A percentile compares a stretch with the other conserved stretches of the same genome.
Evolutionary conservation across 2,113 vertebrate species (phyloP).

Genomic region (Anser cygnoides): DNA sequence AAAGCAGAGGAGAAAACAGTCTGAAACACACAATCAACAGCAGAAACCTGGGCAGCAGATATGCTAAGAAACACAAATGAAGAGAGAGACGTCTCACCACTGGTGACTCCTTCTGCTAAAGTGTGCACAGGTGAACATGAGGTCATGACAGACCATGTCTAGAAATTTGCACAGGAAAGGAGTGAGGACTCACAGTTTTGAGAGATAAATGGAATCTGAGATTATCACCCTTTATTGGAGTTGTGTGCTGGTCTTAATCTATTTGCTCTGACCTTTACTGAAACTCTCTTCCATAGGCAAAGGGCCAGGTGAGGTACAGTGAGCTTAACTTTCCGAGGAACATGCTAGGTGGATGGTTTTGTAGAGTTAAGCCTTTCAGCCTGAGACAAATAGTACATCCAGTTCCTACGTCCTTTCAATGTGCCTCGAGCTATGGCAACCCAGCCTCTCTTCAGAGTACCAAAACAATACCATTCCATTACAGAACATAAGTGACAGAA

Average conservation of each 20-base stretch:
- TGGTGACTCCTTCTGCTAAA: background rate
- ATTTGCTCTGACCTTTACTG: background rate
- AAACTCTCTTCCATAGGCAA: background rate
- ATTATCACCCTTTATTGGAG: background rate
- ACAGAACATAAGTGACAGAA: background rate
- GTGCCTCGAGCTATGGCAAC: background rate
- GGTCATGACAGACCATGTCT: background rate
- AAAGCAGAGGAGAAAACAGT: background rate
- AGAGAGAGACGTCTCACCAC: background rate
- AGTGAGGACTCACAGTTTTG: background rate
- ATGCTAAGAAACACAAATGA: background rate
- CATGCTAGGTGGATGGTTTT: background rate
- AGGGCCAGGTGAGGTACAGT: background rate
- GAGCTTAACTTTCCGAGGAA: background rate
- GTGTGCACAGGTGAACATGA: background rate
- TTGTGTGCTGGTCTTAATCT: background rate
- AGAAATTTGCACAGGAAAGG: background rate
- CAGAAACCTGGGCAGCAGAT: background rate
- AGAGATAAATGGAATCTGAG: background rate
- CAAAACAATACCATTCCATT: background rate
- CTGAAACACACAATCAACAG: background rate
- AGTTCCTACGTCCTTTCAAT: background rate
- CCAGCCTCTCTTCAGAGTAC: background rate
- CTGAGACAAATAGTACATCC: background rate
- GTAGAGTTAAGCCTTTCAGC: background rate